Percentiles rank a stretch among this genome's conserved stretches.
phyloP scores from a whole-genome alignment of 2,888 invertebrate genomes.

The Girardia tigrina region DNA sequence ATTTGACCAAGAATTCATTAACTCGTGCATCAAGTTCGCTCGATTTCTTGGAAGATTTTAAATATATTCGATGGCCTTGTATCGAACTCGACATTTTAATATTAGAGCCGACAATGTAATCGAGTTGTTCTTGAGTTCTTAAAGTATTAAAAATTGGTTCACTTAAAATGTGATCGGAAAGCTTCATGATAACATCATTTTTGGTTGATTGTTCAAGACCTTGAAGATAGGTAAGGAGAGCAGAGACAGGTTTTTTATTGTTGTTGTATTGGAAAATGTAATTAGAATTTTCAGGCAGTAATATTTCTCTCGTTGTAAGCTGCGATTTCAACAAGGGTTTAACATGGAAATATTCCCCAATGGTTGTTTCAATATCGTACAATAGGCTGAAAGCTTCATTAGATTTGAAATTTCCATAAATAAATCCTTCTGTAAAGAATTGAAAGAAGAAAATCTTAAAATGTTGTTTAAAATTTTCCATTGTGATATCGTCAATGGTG shows the following conservation, averaged over 20 bases:
- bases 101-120: not conserved
- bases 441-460: too few relatives aligned
- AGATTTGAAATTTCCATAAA: too few relatives aligned
- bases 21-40: not conserved
- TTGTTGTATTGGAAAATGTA: not conserved
- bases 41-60: not conserved
- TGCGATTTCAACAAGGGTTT: too few relatives aligned
- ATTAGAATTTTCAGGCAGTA: too few relatives aligned
- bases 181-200: not conserved
- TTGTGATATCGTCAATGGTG: too few relatives aligned
- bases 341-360: too few relatives aligned
- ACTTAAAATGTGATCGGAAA: not conserved
- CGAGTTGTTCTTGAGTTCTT: not conserved
- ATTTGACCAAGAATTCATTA: not conserved
- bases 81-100: constrained; percentile 19
- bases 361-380: too few relatives aligned
- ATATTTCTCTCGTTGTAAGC: too few relatives aligned
- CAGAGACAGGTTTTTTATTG: not conserved
- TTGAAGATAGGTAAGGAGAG: not conserved
- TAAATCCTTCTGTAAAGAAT: too few relatives aligned
- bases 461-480: too few relatives aligned
- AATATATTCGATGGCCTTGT: not conserved
- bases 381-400: too few relatives aligned
- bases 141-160: not conserved
- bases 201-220: not conserved